Evolutionary conservation across 1,140 invertebrate species (phyloP), one percentile per base, ranked within the genome.

Genomic region (Choristoneura fumiferana): DNA sequence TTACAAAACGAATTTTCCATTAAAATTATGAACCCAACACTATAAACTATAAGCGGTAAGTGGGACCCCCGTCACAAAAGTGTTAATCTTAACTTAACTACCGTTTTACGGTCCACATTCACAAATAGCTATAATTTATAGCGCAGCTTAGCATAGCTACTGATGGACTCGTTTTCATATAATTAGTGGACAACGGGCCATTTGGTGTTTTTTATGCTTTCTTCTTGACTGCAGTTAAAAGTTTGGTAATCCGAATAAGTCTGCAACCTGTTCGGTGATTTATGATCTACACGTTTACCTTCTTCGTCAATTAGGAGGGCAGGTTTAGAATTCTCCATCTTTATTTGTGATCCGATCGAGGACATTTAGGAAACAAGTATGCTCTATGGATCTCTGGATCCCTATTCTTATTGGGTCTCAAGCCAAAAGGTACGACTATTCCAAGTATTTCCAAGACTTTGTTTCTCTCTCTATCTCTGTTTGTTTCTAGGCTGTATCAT

Each of bases 21-120:
- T n/a, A n/a, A n/a, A n/a, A n/a, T n/a, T n/a, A n/a, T n/a, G n/a
- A n/a, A n/a, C n/a, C n/a, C n/a, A n/a, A n/a, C n/a, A n/a, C n/a
- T n/a, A n/a, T n/a, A 29, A 22, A n/a, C 40, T 45, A 45, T 17
- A 45, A 45, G 5, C 18, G 40, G 40, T 22, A 14, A 33, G 3
- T 34, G 8, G 12, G 49, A 53, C 12, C 39, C 56, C 55, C 60
- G 36, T 54, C 17, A 33, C 4, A 33, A 70, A 73, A 71, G 62
- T 83, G 67, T 71, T 78, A 83, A 81, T 79, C 76, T 74, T 62
- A 62, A 62, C 81, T 81, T 84, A 81, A 86, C 73, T 79, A 83
- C 81, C 77, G 72, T 82, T 84, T 83, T 83, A 84, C 72, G 71
- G 63, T 67, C 56, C 60, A 57, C 71, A 71, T 71, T 74, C 76